Conservation (phyloP, 2,797 vertebrate species). For the Lagocephalus sceleratus region DNA sequence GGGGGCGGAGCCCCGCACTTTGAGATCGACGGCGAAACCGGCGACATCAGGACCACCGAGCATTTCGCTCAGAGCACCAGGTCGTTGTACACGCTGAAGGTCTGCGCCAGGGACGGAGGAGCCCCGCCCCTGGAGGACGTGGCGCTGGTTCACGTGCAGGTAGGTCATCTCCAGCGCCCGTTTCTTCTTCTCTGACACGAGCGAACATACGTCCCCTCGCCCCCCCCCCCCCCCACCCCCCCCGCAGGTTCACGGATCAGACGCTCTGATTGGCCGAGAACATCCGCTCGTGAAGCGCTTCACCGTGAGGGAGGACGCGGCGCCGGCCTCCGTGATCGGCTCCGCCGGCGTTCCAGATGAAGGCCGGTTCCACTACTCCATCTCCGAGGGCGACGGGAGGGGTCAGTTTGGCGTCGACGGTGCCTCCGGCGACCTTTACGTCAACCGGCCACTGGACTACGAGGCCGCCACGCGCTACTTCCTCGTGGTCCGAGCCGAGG, state of each 20-base stretch:
- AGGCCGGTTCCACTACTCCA: conserved; percentile 72
- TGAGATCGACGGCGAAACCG: conserved; percentile 81
- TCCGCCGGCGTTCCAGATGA: conserved; percentile 61
- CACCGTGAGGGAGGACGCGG: conserved; percentile 80
- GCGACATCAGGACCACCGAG: conserved; percentile 81
- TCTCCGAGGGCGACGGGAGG: conserved; percentile 75
- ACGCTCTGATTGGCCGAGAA: conserved; percentile 39
- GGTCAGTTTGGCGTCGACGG: conserved; percentile 81
- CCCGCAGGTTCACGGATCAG: conserved; percentile 79
- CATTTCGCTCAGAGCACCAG: conserved; percentile 65
- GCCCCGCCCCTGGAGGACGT: conserved; percentile 72
- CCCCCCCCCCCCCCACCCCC: no score
- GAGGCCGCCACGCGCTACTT: conserved; percentile 80
- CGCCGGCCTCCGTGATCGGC: conserved; percentile 78
- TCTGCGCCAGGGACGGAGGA: conserved; percentile 82
- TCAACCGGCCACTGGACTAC: conserved; percentile 86
- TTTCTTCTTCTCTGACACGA: neutral
- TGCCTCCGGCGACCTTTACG: conserved; percentile 82
- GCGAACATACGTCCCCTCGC: no score
- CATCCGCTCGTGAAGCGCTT: conserved; percentile 74
- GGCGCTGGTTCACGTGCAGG: conserved; percentile 82
- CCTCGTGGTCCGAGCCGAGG: conserved; percentile 75
- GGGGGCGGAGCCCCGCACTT: conserved; percentile 73
- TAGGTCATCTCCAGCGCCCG: conserved; percentile 37
- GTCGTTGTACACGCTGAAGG: conserved; percentile 73